phyloP scores from a whole-genome alignment of 2,888 invertebrate species.

The Lasioglossum zephyrum region DNA sequence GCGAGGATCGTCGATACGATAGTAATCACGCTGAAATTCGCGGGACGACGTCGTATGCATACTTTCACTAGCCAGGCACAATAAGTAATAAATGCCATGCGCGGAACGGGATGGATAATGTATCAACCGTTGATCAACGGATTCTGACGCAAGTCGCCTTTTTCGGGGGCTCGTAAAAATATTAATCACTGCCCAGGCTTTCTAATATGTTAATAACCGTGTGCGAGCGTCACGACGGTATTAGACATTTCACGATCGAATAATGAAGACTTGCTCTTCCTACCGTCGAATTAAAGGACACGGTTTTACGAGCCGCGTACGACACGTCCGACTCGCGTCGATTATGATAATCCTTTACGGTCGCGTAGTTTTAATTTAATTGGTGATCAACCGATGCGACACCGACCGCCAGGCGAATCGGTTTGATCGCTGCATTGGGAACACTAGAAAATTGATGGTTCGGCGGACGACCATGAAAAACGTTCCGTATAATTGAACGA shows the following conservation, averaged over 20 bases:
- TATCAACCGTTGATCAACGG: conserved; percentile 57
- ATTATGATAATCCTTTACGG: conserved; percentile 31
- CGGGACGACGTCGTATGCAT: conserved; percentile 22
- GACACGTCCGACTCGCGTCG: not conserved
- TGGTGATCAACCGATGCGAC: not conserved
- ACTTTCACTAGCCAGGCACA: conserved; percentile 52
- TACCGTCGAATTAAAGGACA: conserved; percentile 41
- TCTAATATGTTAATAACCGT: conserved; percentile 60
- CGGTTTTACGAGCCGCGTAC: conserved; percentile 29
- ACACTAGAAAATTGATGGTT: not conserved
- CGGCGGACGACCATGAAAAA: not conserved
- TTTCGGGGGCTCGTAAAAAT: conserved; percentile 51
- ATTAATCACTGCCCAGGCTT: conserved; percentile 49
- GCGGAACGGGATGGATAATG: conserved; percentile 58
- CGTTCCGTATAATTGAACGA: conserved; percentile 22
- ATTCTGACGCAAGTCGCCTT: conserved; percentile 52
- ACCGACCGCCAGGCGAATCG: not conserved
- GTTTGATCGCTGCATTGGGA: not conserved
- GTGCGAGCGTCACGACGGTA: conserved; percentile 52
- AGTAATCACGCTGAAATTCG: conserved; percentile 51
- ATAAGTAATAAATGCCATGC: conserved; percentile 64
- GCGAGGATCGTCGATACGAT: conserved; percentile 17
- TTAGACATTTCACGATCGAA: conserved; percentile 59
- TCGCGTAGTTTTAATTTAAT: conserved; percentile 28
- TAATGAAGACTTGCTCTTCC: conserved; percentile 40